Evolutionary conservation across 2,888 invertebrate genomes (phyloP).

Genomic region (Tupiocoris notatus): DNA sequence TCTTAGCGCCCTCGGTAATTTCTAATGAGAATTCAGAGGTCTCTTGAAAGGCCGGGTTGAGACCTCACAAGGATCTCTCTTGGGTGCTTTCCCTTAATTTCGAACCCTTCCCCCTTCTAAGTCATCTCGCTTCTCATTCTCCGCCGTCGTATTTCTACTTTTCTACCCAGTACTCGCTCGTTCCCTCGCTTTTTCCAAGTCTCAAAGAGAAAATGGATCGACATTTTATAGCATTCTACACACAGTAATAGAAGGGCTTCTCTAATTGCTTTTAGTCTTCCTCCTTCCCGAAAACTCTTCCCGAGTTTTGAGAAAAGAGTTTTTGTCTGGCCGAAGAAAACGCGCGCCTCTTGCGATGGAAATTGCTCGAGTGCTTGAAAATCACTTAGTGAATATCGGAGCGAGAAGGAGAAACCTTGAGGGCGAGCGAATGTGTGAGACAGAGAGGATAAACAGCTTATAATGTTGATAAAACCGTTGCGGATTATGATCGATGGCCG

Average conservation of each 20-base stretch:
- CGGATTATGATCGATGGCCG: too few species aligned
- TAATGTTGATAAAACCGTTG: too few species aligned
- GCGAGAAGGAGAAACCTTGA: too few species aligned
- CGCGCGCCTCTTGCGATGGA: not conserved
- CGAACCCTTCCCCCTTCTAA: slow-evolving; percentile 2
- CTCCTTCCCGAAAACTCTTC: not conserved
- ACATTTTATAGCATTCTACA: slow-evolving; percentile 10
- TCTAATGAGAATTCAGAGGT: slow-evolving; percentile 29
- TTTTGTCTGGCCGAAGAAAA: not conserved
- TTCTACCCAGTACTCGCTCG: too few species aligned
- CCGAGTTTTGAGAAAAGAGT: not conserved
- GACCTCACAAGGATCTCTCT: not conserved
- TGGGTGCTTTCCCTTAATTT: slow-evolving; percentile 22
- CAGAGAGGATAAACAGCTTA: too few species aligned
- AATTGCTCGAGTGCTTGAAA: not conserved
- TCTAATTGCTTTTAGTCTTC: not conserved
- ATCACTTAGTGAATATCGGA: not conserved
- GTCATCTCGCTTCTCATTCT: not conserved
- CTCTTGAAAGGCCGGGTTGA: slow-evolving; percentile 8
- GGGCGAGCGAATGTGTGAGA: too few species aligned
- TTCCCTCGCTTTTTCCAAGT: too few species aligned
- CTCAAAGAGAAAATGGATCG: slow-evolving; percentile 17
- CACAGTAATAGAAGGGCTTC: not conserved
- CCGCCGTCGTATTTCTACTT: not conserved
- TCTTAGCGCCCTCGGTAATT: slow-evolving; percentile 20